Percentiles rank a stretch among this genome's conserved stretches.
Conservation (phyloP, 2,888 invertebrate species). For the Stenurella melanura region DNA sequence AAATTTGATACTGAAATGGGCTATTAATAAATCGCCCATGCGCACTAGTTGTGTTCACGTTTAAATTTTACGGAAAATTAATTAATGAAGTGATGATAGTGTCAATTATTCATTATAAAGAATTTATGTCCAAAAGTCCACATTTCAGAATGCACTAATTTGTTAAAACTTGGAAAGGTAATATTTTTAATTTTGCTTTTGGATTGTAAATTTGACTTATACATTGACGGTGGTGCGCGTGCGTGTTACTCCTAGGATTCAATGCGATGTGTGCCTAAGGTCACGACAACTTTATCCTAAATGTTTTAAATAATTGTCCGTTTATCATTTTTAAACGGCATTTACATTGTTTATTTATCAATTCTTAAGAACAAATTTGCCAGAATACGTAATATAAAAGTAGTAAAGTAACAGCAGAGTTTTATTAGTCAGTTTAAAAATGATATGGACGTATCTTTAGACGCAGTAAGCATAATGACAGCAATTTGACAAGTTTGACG, state of each 20-base stretch:
- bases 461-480: constrained; percentile 17
- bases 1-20: constrained; percentile 64
- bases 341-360: no score
- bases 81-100: not conserved
- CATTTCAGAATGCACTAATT: not conserved
- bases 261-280: not conserved
- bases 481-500: constrained; percentile 43
- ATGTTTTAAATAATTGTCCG: no score
- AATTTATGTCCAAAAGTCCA: not conserved
- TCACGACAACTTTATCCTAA: not conserved
- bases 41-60: constrained; percentile 41
- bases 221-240: constrained; percentile 23
- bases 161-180: not conserved
- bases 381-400: not conserved
- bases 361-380: no score
- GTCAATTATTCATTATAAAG: not conserved
- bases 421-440: not conserved
- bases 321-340: no score
- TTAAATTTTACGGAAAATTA: constrained; percentile 29
- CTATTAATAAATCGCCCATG: constrained; percentile 64
- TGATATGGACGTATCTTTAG: not conserved
- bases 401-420: not conserved
- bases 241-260: constrained; percentile 11
- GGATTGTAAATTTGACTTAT: constrained; percentile 31
- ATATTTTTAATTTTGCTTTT: not conserved